Percentiles rank a stretch among this genome's conserved stretches.
phyloP scores from a whole-genome alignment of 2,888 invertebrate species.

The Pristionchus fissidentatus region DNA sequence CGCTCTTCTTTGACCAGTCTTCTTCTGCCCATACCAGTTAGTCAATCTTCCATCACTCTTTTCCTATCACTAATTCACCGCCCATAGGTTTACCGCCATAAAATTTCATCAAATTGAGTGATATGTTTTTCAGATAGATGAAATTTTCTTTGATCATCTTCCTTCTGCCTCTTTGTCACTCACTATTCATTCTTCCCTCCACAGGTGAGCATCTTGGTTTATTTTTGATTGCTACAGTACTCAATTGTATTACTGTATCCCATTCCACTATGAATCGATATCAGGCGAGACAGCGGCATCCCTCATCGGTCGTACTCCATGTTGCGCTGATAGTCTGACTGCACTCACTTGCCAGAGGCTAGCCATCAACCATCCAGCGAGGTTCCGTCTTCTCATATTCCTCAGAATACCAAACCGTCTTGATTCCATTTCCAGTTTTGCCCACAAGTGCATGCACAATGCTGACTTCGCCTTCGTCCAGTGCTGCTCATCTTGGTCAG shows the following conservation, averaged over 20 bases:
- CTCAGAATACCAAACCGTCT: not conserved
- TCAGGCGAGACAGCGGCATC: slow-evolving; percentile 27
- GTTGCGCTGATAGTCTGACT: slow-evolving; percentile 70
- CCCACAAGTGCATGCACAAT: slow-evolving; percentile 64
- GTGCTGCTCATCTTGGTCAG: slow-evolving; percentile 70
- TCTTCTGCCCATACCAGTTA: slow-evolving; percentile 25
- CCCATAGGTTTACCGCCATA: too few species aligned
- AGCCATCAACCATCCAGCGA: slow-evolving; percentile 39
- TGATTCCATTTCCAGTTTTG: slow-evolving; percentile 51
- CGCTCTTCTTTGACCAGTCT: not conserved
- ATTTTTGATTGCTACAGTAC: not conserved
- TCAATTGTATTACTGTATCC: not conserved
- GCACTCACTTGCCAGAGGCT: slow-evolving; percentile 64
- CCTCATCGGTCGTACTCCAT: slow-evolving; percentile 68
- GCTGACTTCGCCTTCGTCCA: slow-evolving; percentile 73
- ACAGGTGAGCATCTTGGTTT: not conserved
- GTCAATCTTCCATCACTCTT: not conserved
- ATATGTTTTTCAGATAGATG: not conserved
- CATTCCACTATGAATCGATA: not conserved
- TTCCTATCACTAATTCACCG: not conserved
- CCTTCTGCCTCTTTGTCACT: not conserved
- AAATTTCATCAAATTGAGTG: too few species aligned
- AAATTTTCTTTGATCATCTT: not conserved
- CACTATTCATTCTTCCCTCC: not conserved
- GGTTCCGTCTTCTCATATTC: not conserved